Base-by-base conservation (phyloP, 2,888 invertebrate species). In the Calephelis perditalis region DNA sequence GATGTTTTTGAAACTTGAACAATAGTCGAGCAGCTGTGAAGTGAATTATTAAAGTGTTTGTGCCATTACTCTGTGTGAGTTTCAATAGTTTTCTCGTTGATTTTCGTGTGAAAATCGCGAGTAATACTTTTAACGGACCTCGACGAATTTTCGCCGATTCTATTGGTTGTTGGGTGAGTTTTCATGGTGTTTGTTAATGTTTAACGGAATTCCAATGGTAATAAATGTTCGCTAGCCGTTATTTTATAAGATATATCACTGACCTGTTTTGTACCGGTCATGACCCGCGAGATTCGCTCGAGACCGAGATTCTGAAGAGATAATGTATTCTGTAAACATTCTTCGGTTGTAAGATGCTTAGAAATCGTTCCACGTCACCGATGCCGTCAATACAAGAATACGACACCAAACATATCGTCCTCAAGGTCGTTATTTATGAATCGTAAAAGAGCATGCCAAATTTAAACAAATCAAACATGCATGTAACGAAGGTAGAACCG, bases 71-170 rank as follows among this genome's bases (percentile, higher is more conserved):
- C 61, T 70, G 69, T 77, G 78, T 73, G 69, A 58, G 57, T 72
- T 66, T 67, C 59, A 65, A 65, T 56, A 67, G 80, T 82, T 85
- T 84, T 85, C 68, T 70, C 75, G 84, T 76, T 36, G 83, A 71
- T 87, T 87, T 85, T 82, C 70, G 65, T 70, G 72, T 68, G 71
- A 75, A 84, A 87, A 87, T 82, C 80, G 71, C 82, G 75, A 73
- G 77, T 76, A 80, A 87, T 82, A 83, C 79, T 78, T 74, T 40
- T 78, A 81, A 80, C 83, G 82, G 82, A 83, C 82, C 83, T 76
- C 72, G 72, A 77, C 77, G 81, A 83, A 84, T 83, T 83, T 75
- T 70, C 60, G 54, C 75, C 72, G 74, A 73, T 81, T 79, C 71
- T 70, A 79, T 79, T 79, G 73, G 76, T 73, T 78, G 78, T 77